Base-by-base conservation (phyloP, 2,113 vertebrate species). In the Prunella himalayana region DNA sequence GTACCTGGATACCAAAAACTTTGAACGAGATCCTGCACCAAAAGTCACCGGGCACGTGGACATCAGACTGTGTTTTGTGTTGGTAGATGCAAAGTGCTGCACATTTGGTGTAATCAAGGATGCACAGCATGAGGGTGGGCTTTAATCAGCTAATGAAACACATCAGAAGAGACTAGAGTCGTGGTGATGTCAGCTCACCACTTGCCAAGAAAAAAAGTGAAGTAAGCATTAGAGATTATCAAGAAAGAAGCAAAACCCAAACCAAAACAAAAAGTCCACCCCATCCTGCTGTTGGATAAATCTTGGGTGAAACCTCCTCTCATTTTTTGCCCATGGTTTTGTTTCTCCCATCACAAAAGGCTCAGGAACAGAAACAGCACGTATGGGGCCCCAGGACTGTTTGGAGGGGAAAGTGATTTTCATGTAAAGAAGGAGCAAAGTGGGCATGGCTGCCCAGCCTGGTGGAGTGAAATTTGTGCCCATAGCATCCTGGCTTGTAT, bases 101-200 rank as follows among this genome's bases (percentile, higher is more conserved):
- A 45, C 17, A 30, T 41, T 27, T 69, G 42, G 23, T 59, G 21
- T 21, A 60, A 71, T 50, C 60, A 78, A 78, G 64, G 56, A 73
- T 30, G 39, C 23, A 24, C 0, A 0, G 16, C 53, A 53, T 0
- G 0, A 64, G 27, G 9, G 15, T 85, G 73, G 37, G 35, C 53
- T 79, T 87, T 68, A 50, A 68, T 68, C 61, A 82, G 30, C 41
- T 56, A 84, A 68, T 27, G 37, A 50, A 76, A 41, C 22, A 76
- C 0, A 0, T 37, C 24, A 66, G 54, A 71, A 56, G n/a, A 79
- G 37, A 76, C 31, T 24, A 44, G 49, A 60, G 22, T 39, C 0
- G 0, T 2, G 15, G 14, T 73, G 47, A 70, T 86, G 59, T 73
- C 75, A 88, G 45, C 21, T 94, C 28, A 24, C 41, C 9, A 15